Base-by-base conservation (phyloP, 2,888 invertebrate genomes). In the Ernsta delagoae region DNA sequence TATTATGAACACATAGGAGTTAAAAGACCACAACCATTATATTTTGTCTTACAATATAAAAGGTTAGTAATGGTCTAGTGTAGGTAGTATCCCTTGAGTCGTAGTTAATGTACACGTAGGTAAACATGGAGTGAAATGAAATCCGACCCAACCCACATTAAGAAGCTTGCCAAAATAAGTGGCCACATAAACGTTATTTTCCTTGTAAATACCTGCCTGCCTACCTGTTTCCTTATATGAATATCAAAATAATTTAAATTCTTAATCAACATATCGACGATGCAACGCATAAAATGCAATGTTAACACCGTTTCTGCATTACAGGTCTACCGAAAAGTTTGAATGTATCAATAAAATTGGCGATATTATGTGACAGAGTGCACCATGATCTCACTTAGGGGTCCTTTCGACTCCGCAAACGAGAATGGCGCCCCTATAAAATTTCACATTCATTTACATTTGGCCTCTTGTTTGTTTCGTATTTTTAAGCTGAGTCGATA, bases 291-390 rank as follows among this genome's bases (percentile, higher is more conserved):
- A 89, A 89, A 89, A 84, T 85, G 83, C 81, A 82, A 82, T 85
- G 85, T 88, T 88, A 89, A 90, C 90, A 89, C 88, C 85, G 85
- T 85, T 88, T 83, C 78, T 85, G 84, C 88, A 89, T 90, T 89
- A 87, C 85, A 82, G 78, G 82, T 81, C 81, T 79, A 80, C 84
- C 84, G 80, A 73, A 88, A 87, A 87, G 77, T 81, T 76, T 79
- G 79, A 85, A 85, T 79, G 82, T 75, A 79, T 75, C 73, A 84
- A 90, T 91, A 91, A 91, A 90, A 84, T 80, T 73, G 74, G 77
- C 76, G 74, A 88, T 72, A 81, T 90, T 86, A 91, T 92, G 86
- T 84, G 90, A 86, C 88, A 85, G 84, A 76, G 75, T 76, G 78
- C 74, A 75, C 77, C 79, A 74, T 79, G 83, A 83, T 83, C 82